A percentile compares a stretch with the other conserved stretches of the same genome.
These are phyloP conservation scores for Ladona fulva DNA, from an alignment of 1,140 invertebrate species.

Conservation along the genomic window DNA sequence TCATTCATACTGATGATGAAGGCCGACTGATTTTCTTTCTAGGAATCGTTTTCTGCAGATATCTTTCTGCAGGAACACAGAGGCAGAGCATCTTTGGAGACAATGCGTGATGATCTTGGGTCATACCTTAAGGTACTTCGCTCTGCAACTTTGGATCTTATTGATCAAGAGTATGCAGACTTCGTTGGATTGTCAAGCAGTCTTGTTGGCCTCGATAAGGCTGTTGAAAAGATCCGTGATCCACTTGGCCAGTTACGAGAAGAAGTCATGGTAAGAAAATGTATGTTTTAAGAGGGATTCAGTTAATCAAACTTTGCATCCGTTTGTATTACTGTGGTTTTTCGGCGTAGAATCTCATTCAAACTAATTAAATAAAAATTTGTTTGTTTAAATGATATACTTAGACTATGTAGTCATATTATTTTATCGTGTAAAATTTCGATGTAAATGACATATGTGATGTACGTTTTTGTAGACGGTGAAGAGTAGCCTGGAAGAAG, in stretches of 20 bases:
- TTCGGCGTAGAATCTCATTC: too few species aligned
- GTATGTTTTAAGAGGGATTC: too few species aligned
- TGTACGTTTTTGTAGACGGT: neutral
- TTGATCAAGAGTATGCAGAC: conserved; percentile 94
- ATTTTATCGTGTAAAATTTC: too few species aligned
- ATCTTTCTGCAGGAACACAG: conserved; percentile 79
- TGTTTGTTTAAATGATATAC: too few species aligned
- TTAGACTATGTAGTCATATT: too few species aligned
- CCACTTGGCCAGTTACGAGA: conserved; percentile 69
- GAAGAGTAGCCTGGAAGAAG: neutral
- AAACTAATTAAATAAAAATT: too few species aligned
- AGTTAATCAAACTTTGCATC: too few species aligned
- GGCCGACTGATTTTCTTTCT: conserved; percentile 27
- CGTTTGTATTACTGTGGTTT: too few species aligned
- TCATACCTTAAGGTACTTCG: conserved; percentile 81
- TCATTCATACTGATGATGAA: conserved; percentile 10
- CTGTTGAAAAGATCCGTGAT: conserved; percentile 65
- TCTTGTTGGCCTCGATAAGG: conserved; percentile 81
- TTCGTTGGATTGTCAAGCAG: conserved; percentile 94
- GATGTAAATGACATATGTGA: too few species aligned
- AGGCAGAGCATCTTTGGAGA: conserved; percentile 70
- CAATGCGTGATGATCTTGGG: conserved; percentile 80
- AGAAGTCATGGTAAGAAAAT: conserved; percentile 57
- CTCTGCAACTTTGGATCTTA: conserved; percentile 90
- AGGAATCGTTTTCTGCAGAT: conserved; percentile 83